A percentile compares a stretch with the other conserved stretches of the same genome.
These are phyloP conservation scores for Datnioides undecimradiatus DNA, from an alignment of 2,113 vertebrate genomes.

Conservation along the genomic window DNA sequence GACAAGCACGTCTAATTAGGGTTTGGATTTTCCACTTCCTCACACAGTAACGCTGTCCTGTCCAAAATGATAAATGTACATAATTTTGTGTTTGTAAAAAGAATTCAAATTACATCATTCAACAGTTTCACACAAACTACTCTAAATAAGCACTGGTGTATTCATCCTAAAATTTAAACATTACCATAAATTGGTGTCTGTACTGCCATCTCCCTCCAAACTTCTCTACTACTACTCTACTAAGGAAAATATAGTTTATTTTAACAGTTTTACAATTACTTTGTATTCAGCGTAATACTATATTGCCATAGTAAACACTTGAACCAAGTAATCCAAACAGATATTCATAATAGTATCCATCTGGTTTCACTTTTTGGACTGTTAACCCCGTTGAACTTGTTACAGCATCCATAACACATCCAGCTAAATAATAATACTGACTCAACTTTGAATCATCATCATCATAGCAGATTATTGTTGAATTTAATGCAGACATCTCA, in stretches of 20 bases:
- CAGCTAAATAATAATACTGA: slow-evolving; percentile 49
- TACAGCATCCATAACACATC: slow-evolving; percentile 47
- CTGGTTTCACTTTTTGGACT: slow-evolving; percentile 59
- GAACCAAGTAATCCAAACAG: not conserved
- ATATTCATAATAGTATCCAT: slow-evolving; percentile 44
- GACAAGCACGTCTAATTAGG: slow-evolving; percentile 48
- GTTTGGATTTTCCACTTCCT: slow-evolving; percentile 39
- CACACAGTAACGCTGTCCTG: slow-evolving; percentile 30
- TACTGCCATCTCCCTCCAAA: not conserved
- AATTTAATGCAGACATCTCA: slow-evolving; percentile 46
- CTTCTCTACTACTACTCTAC: no score
- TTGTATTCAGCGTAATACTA: slow-evolving; percentile 18
- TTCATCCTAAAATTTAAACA: not conserved
- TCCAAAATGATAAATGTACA: slow-evolving; percentile 40
- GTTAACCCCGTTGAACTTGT: slow-evolving; percentile 53
- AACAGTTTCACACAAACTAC: slow-evolving; percentile 9
- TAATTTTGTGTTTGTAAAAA: slow-evolving; percentile 15
- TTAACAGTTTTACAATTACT: slow-evolving; percentile 14
- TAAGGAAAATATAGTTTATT: not conserved
- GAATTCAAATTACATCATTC: slow-evolving; percentile 16
- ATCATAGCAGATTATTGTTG: slow-evolving; percentile 47
- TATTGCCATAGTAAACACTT: slow-evolving; percentile 47
- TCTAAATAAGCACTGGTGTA: not conserved
- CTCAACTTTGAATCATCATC: slow-evolving; percentile 57
- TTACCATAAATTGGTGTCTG: no score